Conservation (phyloP, 2,113 vertebrate genomes). For the Otis tarda region DNA sequence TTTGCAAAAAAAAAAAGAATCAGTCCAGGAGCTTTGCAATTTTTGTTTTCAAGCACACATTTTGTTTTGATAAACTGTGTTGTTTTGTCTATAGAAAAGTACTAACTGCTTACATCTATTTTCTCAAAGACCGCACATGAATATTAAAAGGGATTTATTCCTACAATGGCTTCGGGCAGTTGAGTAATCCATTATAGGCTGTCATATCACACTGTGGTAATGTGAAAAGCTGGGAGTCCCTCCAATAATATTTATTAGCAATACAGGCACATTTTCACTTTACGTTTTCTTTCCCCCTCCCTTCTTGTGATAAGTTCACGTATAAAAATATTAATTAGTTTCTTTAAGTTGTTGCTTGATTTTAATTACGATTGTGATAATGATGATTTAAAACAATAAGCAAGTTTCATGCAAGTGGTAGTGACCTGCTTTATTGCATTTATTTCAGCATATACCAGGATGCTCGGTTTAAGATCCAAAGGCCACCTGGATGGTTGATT, state of each 20-base stretch:
- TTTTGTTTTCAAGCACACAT: conserved; percentile 65
- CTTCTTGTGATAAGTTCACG: not conserved
- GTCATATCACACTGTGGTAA: conserved; percentile 74
- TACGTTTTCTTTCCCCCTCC: not conserved
- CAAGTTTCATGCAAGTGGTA: not conserved
- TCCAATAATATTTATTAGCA: conserved; percentile 74
- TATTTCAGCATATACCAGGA: not conserved
- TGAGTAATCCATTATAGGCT: conserved; percentile 75
- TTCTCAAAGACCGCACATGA: conserved; percentile 75
- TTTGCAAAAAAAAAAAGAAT: not conserved
- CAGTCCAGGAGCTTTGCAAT: not conserved
- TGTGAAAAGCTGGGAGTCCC: conserved; percentile 72
- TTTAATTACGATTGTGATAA: conserved; percentile 57
- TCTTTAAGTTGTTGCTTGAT: conserved; percentile 60
- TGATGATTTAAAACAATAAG: conserved; percentile 54
- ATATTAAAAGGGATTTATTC: conserved; percentile 79
- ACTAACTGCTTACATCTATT: conserved; percentile 78
- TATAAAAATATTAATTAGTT: conserved; percentile 62
- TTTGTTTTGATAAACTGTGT: conserved; percentile 73
- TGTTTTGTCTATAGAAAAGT: conserved; percentile 75
- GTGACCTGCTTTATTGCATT: conserved; percentile 27
- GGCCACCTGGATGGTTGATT: not conserved
- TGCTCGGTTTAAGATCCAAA: not conserved
- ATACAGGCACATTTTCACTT: conserved; percentile 60
- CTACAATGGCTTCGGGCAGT: conserved; percentile 70